Evolutionary conservation across 2,113 vertebrate genomes (phyloP).

Genomic region (Brachyistius frenatus): DNA sequence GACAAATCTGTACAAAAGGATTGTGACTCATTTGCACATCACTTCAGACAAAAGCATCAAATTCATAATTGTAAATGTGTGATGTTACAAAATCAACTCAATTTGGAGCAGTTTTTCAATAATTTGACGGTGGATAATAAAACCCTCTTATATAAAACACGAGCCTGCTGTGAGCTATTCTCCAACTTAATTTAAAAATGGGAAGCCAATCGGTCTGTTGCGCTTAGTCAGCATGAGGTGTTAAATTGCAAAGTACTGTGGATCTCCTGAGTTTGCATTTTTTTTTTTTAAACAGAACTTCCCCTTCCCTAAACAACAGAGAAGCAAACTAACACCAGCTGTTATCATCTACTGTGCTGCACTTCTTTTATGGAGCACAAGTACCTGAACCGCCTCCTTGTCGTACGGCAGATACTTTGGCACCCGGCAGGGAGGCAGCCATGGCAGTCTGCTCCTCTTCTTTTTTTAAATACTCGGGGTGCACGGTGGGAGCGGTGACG

Average conservation of each 20-base stretch:
- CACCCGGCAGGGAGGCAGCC: constrained; percentile 70
- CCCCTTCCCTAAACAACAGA: background rate
- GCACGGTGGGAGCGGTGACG: constrained; percentile 28
- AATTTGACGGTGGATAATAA: too few species aligned
- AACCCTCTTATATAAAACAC: background rate
- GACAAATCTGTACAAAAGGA: too few species aligned
- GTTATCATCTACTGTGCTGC: background rate
- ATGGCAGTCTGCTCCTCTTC: constrained; percentile 24
- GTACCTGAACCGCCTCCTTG: constrained; percentile 67
- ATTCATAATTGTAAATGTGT: too few species aligned
- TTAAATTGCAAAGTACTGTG: background rate
- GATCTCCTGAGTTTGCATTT: background rate
- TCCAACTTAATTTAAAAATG: background rate
- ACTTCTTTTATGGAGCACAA: background rate
- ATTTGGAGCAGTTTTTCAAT: too few species aligned
- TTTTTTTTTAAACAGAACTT: background rate
- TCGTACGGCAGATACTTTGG: constrained; percentile 71
- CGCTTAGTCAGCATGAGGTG: constrained; percentile 1
- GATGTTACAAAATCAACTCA: too few species aligned
- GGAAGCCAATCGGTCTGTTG: constrained; percentile 1
- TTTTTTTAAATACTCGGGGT: background rate
- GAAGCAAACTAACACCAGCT: constrained; percentile 8
- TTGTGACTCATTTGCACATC: too few species aligned
- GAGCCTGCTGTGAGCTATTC: background rate
- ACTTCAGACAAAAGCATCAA: too few species aligned